phyloP scores from a whole-genome alignment of 2,888 invertebrate genomes.

The Drosophila longiperda region DNA sequence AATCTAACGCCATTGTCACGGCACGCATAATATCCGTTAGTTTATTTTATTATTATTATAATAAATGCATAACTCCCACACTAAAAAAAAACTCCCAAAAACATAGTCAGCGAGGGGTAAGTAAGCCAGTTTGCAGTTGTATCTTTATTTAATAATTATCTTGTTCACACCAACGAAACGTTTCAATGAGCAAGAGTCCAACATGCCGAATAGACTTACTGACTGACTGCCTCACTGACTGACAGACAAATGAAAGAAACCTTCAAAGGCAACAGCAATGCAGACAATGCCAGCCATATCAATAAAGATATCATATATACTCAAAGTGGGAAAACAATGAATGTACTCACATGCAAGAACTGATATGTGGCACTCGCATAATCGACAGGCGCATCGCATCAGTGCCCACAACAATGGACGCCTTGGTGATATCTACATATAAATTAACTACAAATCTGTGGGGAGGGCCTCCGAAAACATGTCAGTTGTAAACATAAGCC shows the following conservation, averaged over 20 bases:
- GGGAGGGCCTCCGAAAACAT: constrained; percentile 8
- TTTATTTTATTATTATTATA: constrained; percentile 71
- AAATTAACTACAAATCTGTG: constrained; percentile 45
- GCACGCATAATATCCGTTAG: constrained; percentile 70
- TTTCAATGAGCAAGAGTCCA: constrained; percentile 61
- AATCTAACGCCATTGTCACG: constrained; percentile 57
- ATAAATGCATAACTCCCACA: constrained; percentile 72
- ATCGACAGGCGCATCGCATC: constrained; percentile 68
- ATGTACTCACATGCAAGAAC: constrained; percentile 33
- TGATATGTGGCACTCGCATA: constrained; percentile 45
- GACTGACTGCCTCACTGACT: constrained; percentile 37
- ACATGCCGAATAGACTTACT: constrained; percentile 27
- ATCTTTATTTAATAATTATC: constrained; percentile 53
- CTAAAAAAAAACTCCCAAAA: constrained; percentile 47
- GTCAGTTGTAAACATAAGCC: constrained; percentile 12
- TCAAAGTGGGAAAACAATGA: constrained; percentile 45
- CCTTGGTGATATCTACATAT: constrained; percentile 53
- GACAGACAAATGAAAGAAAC: constrained; percentile 65
- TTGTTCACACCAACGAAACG: constrained; percentile 62
- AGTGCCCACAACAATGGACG: constrained; percentile 51
- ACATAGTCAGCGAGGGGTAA: constrained; percentile 18
- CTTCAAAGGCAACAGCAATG: constrained; percentile 67
- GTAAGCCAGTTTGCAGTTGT: constrained; percentile 24
- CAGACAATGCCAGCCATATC: constrained; percentile 73
- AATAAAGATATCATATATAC: constrained; percentile 66